Evolutionary conservation across 2,113 vertebrate genomes (phyloP).

Genomic region (Nematolebias whitei): DNA sequence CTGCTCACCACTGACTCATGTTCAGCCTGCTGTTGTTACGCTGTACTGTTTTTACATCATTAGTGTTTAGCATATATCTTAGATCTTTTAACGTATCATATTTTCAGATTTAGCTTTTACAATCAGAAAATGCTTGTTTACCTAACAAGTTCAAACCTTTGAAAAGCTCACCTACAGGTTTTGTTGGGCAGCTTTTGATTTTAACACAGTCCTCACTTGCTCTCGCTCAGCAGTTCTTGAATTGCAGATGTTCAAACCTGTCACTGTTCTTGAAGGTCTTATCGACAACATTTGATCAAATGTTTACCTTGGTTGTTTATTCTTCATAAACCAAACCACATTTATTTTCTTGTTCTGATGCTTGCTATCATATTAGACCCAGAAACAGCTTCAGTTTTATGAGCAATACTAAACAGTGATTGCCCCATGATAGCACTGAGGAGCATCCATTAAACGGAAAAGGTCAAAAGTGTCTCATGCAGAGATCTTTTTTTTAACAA

Average conservation of each 20-base stretch:
- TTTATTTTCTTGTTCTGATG: conserved; percentile 1
- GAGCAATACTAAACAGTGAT: neutral
- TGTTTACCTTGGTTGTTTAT: neutral
- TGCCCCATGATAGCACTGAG: conserved; percentile 14
- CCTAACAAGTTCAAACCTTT: neutral
- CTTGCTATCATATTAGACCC: neutral
- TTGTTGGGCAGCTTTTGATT: neutral
- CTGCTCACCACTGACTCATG: too few species aligned
- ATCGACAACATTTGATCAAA: neutral
- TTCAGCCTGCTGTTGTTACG: too few species aligned
- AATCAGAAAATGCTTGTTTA: too few species aligned
- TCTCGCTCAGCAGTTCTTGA: neutral
- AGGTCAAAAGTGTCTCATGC: conserved; percentile 35
- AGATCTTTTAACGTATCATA: too few species aligned
- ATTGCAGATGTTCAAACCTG: neutral
- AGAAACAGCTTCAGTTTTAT: neutral
- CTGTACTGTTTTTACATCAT: too few species aligned
- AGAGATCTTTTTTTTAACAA: neutral
- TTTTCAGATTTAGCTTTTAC: too few species aligned
- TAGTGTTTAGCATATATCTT: too few species aligned
- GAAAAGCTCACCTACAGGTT: neutral
- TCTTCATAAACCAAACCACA: neutral
- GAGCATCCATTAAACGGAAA: conserved; percentile 27
- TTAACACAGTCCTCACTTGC: neutral
- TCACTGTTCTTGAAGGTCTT: neutral